These are phyloP conservation scores for Propithecus deckenii DNA, from an alignment of 2,797 vertebrate genomes.

Conservation along the genomic window DNA sequence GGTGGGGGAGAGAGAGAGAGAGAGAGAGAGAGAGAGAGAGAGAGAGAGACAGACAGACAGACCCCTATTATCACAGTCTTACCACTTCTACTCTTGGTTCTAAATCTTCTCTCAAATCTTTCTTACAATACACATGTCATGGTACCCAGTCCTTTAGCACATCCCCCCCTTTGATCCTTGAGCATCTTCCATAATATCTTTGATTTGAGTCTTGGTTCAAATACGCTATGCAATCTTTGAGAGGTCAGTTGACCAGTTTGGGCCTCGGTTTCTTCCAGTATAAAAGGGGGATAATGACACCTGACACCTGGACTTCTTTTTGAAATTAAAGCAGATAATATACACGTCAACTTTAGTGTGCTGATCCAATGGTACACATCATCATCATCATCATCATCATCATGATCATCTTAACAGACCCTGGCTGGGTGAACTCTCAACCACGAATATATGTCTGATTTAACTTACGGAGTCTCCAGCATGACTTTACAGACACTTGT, in stretches of 20 bases:
- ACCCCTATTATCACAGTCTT: background rate
- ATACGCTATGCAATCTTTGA: background rate
- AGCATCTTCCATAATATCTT: background rate
- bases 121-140: background rate
- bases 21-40: background rate
- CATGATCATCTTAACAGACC: too few species aligned
- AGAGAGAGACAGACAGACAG: background rate
- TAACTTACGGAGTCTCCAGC: conserved; percentile 99
- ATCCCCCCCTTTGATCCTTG: background rate
- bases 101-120: background rate
- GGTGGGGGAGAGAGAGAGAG: background rate
- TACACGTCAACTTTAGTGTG: background rate
- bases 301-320: background rate
- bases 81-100: background rate
- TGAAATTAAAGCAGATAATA: background rate
- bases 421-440: background rate
- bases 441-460: background rate
- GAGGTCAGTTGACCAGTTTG: background rate
- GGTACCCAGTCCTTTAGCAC: background rate
- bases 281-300: background rate
- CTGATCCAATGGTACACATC: background rate
- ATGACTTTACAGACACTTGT: conserved; percentile 99
- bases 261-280: background rate
- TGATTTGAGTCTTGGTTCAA: background rate
- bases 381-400: background rate